Base-by-base conservation (phyloP, 2,797 vertebrate species). In the Phyllotis vaccarum region DNA sequence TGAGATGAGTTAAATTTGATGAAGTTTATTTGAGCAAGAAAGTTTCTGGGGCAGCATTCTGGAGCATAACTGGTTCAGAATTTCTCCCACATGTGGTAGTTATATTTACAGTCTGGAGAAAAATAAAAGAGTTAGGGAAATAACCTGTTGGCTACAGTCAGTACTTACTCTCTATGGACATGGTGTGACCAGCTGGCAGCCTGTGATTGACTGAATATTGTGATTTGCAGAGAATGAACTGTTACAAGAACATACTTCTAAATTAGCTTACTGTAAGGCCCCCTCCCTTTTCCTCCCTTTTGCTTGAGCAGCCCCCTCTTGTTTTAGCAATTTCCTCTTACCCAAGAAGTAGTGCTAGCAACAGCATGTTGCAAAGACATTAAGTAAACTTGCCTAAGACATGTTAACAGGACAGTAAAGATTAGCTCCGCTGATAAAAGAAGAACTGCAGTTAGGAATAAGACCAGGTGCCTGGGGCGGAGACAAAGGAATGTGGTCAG, bases 1-100 rank as follows among this genome's bases (percentile, higher is more conserved):
- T 74, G 52, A 87, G n/a, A 74, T 34, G 52, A 58, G 24, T 87
- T 87, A 17, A 74, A 74, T 43, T 87, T 58, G 56, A 74, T 27
- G 22, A 87, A 40, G 40, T 74, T 88, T 88, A 88, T 74, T 88
- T 56, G 17, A 88, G 37, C 52, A 88, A 43, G 37, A 88, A 74
- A 46, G 13, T n/a, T 62, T 60, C 58, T 62, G 40, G 87, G 56
- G 72, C 72, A 76, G 40, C 56, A 76, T 49, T 62, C 72, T 76
- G 56, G 56, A 76, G 7, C 40, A 17, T 17, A 34, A 16, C 1
- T 46, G 22, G n/a, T 34, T 76, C 56, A n/a, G 21, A 89, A 89
- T 62, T 76, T 40, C 72, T 74, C 29, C 56, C 56, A 76, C 62
- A 62, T 89, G 40, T 46, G 29, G 54, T 46, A 37, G 31, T 49